Evolutionary conservation across 1,140 invertebrate genomes (phyloP).

Genomic region (Himalopsyche phryganea): DNA sequence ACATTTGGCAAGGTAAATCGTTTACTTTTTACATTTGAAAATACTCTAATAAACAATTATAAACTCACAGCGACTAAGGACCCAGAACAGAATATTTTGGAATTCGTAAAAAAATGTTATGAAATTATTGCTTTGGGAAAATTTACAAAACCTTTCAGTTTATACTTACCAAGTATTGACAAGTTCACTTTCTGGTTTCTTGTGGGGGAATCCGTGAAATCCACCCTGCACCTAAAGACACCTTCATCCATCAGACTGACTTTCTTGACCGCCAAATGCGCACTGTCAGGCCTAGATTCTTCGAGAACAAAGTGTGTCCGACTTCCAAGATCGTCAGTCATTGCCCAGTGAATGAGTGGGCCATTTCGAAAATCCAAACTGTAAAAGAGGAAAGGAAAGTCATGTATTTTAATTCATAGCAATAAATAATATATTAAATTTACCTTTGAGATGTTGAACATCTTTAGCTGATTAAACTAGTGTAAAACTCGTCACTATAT

Average conservation of each 20-base stretch:
- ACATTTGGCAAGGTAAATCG: too few species aligned
- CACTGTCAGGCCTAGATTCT: conserved; percentile 61
- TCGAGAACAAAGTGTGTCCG: conserved; percentile 71
- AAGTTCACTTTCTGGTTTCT: conserved; percentile 80
- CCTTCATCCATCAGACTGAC: conserved; percentile 73
- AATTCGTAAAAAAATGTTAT: too few species aligned
- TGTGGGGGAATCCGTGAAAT: conserved; percentile 81
- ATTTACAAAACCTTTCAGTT: too few species aligned
- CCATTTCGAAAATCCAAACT: conserved; percentile 73
- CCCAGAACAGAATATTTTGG: conserved; percentile 20
- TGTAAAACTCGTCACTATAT: too few species aligned
- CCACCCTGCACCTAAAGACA: conserved; percentile 77
- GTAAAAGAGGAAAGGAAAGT: conserved; percentile 40
- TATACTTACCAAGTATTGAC: conserved; percentile 74
- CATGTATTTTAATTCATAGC: too few species aligned
- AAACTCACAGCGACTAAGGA: too few species aligned
- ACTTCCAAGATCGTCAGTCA: conserved; percentile 69
- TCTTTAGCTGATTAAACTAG: too few species aligned
- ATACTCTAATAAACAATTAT: too few species aligned
- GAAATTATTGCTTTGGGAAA: too few species aligned
- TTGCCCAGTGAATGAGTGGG: conserved; percentile 68
- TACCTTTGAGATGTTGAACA: too few species aligned
- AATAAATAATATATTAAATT: too few species aligned
- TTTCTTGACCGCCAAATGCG: conserved; percentile 68
- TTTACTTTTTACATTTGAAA: too few species aligned